Percentiles rank a stretch among this genome's conserved stretches.
These are phyloP conservation scores for Grallaria varia DNA, from an alignment of 2,113 vertebrate genomes.

Conservation along the genomic window DNA sequence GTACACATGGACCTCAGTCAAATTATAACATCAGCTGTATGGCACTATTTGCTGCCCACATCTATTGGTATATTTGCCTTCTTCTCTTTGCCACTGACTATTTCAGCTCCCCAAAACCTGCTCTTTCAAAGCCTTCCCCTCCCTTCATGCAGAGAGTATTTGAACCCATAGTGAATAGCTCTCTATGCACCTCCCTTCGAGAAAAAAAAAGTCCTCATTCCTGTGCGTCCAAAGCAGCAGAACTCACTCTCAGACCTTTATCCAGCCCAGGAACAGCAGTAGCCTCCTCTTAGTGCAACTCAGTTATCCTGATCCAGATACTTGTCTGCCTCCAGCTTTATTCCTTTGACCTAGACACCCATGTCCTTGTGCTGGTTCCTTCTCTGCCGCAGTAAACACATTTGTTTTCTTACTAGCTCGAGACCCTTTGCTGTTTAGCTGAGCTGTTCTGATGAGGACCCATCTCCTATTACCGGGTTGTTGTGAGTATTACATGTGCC, in stretches of 20 bases:
- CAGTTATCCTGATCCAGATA: not conserved
- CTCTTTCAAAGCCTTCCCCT: not conserved
- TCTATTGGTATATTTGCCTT: not conserved
- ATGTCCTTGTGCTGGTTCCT: not conserved
- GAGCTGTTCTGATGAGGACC: not conserved
- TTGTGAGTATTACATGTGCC: not conserved
- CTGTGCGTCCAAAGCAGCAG: not conserved
- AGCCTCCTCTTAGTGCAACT: not conserved
- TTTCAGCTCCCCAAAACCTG: not conserved
- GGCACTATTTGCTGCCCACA: not conserved
- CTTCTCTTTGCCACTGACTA: not conserved
- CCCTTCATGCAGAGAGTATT: not conserved
- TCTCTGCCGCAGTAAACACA: not conserved
- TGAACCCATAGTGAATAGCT: not conserved
- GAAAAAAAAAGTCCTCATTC: not conserved
- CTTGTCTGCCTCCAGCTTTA: not conserved
- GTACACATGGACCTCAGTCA: not conserved
- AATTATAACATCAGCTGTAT: not conserved
- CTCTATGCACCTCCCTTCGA: not conserved
- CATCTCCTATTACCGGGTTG: not conserved
- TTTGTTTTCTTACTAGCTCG: not conserved
- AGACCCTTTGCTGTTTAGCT: not conserved
- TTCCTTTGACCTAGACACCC: not conserved
- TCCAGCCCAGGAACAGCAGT: not conserved
- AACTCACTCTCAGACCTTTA: not conserved